Conservation (phyloP, 2,888 invertebrate genomes). For the Azorinus chamasolen region DNA sequence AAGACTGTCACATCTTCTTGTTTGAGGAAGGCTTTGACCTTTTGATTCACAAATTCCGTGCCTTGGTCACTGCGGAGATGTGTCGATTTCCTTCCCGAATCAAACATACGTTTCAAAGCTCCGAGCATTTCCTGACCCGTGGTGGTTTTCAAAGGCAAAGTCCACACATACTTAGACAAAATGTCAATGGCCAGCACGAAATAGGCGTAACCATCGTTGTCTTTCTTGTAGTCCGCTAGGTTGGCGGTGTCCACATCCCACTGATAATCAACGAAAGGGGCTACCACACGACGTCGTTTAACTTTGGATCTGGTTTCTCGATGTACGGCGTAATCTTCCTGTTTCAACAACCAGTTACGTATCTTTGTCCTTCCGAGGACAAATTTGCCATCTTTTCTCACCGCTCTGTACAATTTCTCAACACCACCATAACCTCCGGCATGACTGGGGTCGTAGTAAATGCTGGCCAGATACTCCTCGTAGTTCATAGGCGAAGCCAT, state of each 20-base stretch:
- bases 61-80: slow-evolving; percentile 34
- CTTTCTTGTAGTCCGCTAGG: slow-evolving; percentile 34
- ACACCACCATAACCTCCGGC: slow-evolving; percentile 48
- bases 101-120: slow-evolving; percentile 31
- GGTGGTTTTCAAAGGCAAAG: slow-evolving; percentile 20
- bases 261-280: slow-evolving; percentile 48
- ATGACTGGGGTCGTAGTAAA: slow-evolving; percentile 60
- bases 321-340: slow-evolving; percentile 50
- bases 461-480: slow-evolving; percentile 38
- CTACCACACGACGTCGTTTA: slow-evolving; percentile 28
- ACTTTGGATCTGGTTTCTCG: slow-evolving; percentile 36
- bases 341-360: slow-evolving; percentile 54
- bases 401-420: slow-evolving; percentile 59
- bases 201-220: slow-evolving; percentile 44
- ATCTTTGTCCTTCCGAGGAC: slow-evolving; percentile 38
- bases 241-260: slow-evolving; percentile 51
- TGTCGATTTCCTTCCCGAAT: slow-evolving; percentile 12
- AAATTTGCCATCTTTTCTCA: slow-evolving; percentile 57
- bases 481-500: slow-evolving; percentile 43
- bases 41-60: slow-evolving; percentile 38
- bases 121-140: slow-evolving; percentile 43
- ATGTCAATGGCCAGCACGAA: slow-evolving; percentile 39
- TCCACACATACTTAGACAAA: slow-evolving; percentile 38
- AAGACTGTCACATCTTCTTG: slow-evolving; percentile 23
- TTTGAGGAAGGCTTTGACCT: slow-evolving; percentile 27